Conservation (phyloP, 1,140 invertebrate genomes). For the Antheraea mylitta region DNA sequence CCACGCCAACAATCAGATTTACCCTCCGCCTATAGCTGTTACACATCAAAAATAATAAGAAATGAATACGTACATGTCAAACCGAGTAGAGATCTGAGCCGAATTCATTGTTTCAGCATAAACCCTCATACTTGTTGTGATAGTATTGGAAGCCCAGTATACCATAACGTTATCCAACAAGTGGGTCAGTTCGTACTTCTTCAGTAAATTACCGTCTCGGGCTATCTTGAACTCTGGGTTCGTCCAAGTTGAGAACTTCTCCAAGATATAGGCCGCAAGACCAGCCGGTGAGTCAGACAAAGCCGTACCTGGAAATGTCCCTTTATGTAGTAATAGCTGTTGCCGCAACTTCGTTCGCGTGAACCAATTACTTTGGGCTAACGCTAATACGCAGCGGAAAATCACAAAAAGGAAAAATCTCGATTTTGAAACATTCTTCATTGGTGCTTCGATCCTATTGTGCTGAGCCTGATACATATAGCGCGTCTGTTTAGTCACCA, state of each 20-base stretch:
- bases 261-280: conserved; percentile 90
- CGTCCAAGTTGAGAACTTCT: conserved; percentile 92
- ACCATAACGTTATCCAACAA: conserved; percentile 93
- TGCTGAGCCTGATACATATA: no score
- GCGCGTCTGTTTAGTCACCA: no score
- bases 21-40: no score
- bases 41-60: conserved; percentile 7
- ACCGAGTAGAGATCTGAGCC: conserved; percentile 17
- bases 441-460: no score
- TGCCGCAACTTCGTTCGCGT: no score
- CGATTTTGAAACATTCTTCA: no score
- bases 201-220: conserved; percentile 85
- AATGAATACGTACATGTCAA: conserved; percentile 48
- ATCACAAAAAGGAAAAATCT: no score
- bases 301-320: conserved; percentile 70
- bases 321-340: no score
- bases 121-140: conserved; percentile 87
- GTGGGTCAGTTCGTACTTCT: conserved; percentile 83
- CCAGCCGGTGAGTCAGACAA: conserved; percentile 85
- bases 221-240: conserved; percentile 79
- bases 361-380: no score
- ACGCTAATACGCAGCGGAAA: no score
- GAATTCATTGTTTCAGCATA: conserved; percentile 81
- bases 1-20: no score
- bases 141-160: conserved; percentile 89